Conservation (phyloP, 2,113 vertebrate genomes). For the Protomyctophum bolini region DNA sequence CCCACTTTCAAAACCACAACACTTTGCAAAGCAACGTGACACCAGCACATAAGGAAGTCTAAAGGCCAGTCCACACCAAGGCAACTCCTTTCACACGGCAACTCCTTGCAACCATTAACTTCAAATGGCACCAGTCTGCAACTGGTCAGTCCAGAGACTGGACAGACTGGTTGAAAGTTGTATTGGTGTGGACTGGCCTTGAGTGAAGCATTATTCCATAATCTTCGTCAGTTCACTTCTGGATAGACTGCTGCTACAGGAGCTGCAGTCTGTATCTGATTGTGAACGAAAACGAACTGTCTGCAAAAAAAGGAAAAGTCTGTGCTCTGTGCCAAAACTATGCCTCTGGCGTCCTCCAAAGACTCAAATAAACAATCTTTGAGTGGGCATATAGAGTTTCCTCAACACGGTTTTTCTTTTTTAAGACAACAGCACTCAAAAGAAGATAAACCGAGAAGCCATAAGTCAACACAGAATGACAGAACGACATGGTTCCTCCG, state of each 20-base stretch:
- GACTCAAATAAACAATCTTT: constrained; percentile 58
- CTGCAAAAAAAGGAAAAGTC: constrained; percentile 25
- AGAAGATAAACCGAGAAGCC: constrained; percentile 46
- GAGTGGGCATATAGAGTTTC: constrained; percentile 44
- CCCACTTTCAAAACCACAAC: too few relatives aligned
- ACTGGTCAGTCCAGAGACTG: too few relatives aligned
- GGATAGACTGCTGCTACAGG: constrained; percentile 21
- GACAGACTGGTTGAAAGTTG: too few relatives aligned
- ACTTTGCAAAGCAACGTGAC: too few relatives aligned
- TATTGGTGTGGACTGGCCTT: too few relatives aligned
- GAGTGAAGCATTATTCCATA: too few relatives aligned
- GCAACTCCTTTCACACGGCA: too few relatives aligned
- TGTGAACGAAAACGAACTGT: constrained; percentile 28
- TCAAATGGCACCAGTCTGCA: too few relatives aligned
- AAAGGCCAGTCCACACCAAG: too few relatives aligned
- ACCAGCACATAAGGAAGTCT: too few relatives aligned
- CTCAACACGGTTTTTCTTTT: constrained; percentile 52
- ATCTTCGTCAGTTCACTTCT: constrained; percentile 18
- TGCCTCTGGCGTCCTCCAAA: constrained; percentile 34
- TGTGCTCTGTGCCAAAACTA: constrained; percentile 26
- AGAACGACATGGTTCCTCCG: constrained; percentile 43
- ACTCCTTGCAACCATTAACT: too few relatives aligned
- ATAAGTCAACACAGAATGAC: constrained; percentile 57
- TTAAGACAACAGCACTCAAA: constrained; percentile 67
- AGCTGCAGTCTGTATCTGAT: constrained; percentile 10